Percentiles rank a stretch among this genome's conserved stretches.
Conservation (phyloP, 2,888 invertebrate species). For the Diploptera punctata region DNA sequence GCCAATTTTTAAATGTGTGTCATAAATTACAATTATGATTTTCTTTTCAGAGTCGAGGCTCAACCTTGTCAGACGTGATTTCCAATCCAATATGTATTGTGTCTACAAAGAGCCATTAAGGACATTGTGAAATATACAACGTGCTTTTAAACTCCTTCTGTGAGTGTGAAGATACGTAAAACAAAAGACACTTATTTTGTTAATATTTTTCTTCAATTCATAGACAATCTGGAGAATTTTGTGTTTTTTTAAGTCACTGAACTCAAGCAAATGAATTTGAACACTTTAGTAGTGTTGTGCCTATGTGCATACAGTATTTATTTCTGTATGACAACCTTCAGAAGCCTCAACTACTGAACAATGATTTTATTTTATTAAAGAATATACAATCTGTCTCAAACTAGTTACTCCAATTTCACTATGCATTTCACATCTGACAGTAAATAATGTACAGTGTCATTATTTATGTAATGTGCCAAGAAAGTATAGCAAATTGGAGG, state of each 20-base stretch:
- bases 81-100: slow-evolving; percentile 35
- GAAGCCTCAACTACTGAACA: too few relatives aligned
- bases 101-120: slow-evolving; percentile 12
- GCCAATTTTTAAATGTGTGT: too few relatives aligned
- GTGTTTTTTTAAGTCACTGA: neutral
- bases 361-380: too few relatives aligned
- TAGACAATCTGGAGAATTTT: neutral
- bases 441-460: too few relatives aligned
- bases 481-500: too few relatives aligned
- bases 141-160: neutral
- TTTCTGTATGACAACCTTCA: neutral
- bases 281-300: slow-evolving; percentile 1
- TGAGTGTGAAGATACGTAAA: neutral
- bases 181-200: neutral
- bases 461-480: too few relatives aligned
- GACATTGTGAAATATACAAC: too few relatives aligned
- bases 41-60: slow-evolving; percentile 38
- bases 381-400: too few relatives aligned
- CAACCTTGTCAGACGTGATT: slow-evolving; percentile 41
- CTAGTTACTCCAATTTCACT: too few relatives aligned
- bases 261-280: too few relatives aligned
- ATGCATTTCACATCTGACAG: too few relatives aligned
- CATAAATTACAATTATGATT: too few relatives aligned
- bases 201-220: neutral
- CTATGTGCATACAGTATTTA: neutral